Evolutionary conservation across 2,113 vertebrate genomes (phyloP), one percentile per base, ranked within the genome.

Genomic region (Chelonoidis abingdonii): DNA sequence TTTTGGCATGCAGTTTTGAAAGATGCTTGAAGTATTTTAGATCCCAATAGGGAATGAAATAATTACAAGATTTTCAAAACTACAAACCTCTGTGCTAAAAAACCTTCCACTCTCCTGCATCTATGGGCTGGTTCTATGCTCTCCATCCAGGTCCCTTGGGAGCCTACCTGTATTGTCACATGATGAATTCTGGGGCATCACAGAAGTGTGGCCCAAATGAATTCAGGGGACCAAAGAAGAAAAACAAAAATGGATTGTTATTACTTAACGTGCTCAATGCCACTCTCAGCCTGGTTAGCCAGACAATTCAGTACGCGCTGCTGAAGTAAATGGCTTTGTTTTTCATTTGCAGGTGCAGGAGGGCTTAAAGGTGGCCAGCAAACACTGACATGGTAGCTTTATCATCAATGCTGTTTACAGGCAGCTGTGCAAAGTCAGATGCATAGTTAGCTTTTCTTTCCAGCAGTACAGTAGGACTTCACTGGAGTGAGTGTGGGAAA

Each of bases 291-390:
- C n/a, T 38, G 19, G n/a, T 38, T 72, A 72, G 65, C 35, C 65
- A 93, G 72, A 38, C 84, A 95, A 92, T 92, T 89, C 83, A 80
- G 56, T 52, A 82, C n/a, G 53, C 22, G 62, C 4, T 90, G 50
- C 75, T 6, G 89, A 53, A 89, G 27, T 89, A 92, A 95, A 88
- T 49, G 13, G 9, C 52, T 62, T 94, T 92, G 47, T 93, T 95
- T 97, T 96, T 86, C 88, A 95, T 59, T 80, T 56, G 92, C 94
- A 95, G 90, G 93, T 91, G 91, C 75, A 95, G 90, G 89, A 0
- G 31, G 41, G 50, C 89, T 95, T 91, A 86, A 83, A 96, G 83
- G 90, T 91, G 90, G 75, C 76, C 92, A 91, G 89, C 86, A 92
- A 35, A 25, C 69, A 90, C 80, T 81, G 79, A 89, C 53, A 56